Base-by-base conservation (phyloP, 2,888 invertebrate genomes). In the Dascillus cervinus region DNA sequence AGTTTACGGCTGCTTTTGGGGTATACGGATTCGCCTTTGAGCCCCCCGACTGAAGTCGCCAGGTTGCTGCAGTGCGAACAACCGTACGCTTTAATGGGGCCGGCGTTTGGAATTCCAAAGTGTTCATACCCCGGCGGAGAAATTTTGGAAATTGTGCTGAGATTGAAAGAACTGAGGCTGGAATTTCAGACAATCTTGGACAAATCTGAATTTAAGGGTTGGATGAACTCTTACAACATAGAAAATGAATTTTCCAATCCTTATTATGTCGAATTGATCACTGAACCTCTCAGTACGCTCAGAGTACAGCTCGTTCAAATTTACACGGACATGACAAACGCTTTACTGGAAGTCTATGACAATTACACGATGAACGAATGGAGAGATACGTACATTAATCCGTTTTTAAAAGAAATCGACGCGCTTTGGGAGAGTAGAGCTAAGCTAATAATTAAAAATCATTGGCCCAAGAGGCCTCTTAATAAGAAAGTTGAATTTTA, bases 201-300 rank as follows among this genome's bases (percentile, higher is more conserved):
- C 20, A 53, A 56, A 38, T 55, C 56, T 0, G 38, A 49, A 25
- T 49, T 57, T 0, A 46, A 44, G 26, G 47, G 78, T 11, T 82
- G 81, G 82, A 69, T 83, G 66, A 77, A 73, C 25, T 70, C 73
- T 24, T 82, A 78, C 55, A 79, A 81, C 55, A 65, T 78, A n/a
- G 60, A 70, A 8, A 71, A 76, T 49, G 71, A 72, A 46, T 82
- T 76, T 56, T 74, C 78, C 17, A 79, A 77, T 42, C 75, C 79
- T 1, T 53, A 70, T 22, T 70, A 79, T 26, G 67, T 82, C 1
- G 73, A 73, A 32, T 71, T 75, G 24, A 56, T 73, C 17, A 71
- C 71, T 32, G 56, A 53, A 15, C 68, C 70, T 30, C 65, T 72
- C 38, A 58, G 69, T 31, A 60, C 69, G 49, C 60, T 79, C 38